A percentile compares a stretch with the other conserved stretches of the same genome.
phyloP scores from a whole-genome alignment of 2,888 invertebrate genomes.

The Platycheirus albimanus region DNA sequence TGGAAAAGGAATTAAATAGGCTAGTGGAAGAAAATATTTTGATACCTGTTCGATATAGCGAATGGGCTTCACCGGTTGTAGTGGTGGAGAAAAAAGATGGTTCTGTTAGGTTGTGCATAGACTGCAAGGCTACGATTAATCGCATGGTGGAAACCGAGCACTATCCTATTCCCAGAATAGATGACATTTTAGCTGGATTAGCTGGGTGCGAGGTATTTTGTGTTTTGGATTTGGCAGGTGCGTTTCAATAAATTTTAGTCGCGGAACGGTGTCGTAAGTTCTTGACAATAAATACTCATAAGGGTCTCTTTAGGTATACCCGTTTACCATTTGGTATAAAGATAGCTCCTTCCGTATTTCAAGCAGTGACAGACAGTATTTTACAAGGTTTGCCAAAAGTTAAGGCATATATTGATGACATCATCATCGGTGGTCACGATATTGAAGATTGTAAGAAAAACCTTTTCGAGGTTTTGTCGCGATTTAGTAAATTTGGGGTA shows the following conservation, averaged over 20 bases:
- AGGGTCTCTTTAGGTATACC: slow-evolving; percentile 36
- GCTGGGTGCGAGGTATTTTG: slow-evolving; percentile 65
- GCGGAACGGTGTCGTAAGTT: slow-evolving; percentile 65
- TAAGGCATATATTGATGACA: slow-evolving; percentile 61
- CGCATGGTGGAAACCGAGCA: slow-evolving; percentile 74
- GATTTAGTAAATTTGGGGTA: neutral
- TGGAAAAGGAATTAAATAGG: slow-evolving; percentile 45
- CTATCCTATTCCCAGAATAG: slow-evolving; percentile 75
- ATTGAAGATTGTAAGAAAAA: slow-evolving; percentile 44
- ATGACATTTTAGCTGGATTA: slow-evolving; percentile 53
- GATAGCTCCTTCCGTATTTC: slow-evolving; percentile 37
- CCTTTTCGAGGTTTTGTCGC: slow-evolving; percentile 26
- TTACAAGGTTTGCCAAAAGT: slow-evolving; percentile 30
- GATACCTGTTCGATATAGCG: slow-evolving; percentile 69
- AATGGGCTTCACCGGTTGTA: slow-evolving; percentile 77
- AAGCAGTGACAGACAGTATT: slow-evolving; percentile 47
- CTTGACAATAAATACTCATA: slow-evolving; percentile 75
- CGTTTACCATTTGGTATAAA: slow-evolving; percentile 35
- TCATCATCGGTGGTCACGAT: slow-evolving; percentile 50
- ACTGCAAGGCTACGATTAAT: slow-evolving; percentile 77
- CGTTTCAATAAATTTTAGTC: slow-evolving; percentile 73
- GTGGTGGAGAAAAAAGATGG: slow-evolving; percentile 76
- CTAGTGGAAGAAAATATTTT: slow-evolving; percentile 68
- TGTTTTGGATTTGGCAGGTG: slow-evolving; percentile 70
- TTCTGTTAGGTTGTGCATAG: slow-evolving; percentile 77